phyloP scores from a whole-genome alignment of 2,888 invertebrate species.

The Nomada fucata region DNA sequence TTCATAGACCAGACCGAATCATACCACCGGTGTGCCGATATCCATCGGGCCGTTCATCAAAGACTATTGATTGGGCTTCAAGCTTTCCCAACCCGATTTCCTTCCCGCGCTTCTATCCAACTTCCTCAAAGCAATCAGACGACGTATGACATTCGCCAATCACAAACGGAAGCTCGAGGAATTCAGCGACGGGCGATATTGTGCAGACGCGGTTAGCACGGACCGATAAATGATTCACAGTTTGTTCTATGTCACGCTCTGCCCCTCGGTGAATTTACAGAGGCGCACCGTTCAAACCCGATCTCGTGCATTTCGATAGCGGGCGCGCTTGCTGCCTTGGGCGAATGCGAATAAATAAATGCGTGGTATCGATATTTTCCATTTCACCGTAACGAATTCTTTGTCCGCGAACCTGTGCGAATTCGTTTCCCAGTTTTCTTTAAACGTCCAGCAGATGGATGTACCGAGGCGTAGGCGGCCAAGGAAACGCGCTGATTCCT shows the following conservation, averaged over 20 bases:
- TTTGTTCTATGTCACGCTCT: not conserved
- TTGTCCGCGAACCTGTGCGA: too few species aligned
- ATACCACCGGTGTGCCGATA: conserved; percentile 63
- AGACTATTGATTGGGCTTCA: conserved; percentile 72
- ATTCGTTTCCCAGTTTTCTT: too few species aligned
- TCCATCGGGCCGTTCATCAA: conserved; percentile 73
- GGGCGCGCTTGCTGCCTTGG: too few species aligned
- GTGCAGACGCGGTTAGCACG: conserved; percentile 15
- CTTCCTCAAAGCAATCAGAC: conserved; percentile 46
- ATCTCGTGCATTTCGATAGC: too few species aligned
- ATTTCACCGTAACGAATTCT: too few species aligned
- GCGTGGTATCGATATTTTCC: too few species aligned
- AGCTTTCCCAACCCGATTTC: conserved; percentile 45
- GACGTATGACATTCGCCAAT: conserved; percentile 60
- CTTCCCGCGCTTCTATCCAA: conserved; percentile 32
- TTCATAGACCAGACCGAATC: conserved; percentile 74
- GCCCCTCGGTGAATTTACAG: not conserved
- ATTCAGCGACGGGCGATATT: not conserved
- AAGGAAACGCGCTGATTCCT: conserved; percentile 1
- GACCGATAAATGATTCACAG: conserved; percentile 48
- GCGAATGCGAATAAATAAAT: too few species aligned
- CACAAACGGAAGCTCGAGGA: conserved; percentile 36
- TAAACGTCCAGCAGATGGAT: too few species aligned
- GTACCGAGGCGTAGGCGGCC: too few species aligned
- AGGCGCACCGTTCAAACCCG: not conserved